Evolutionary conservation across 2,113 vertebrate genomes (phyloP), one percentile per base, ranked within the genome.

Genomic region (Tragelaphus buxtoni): DNA sequence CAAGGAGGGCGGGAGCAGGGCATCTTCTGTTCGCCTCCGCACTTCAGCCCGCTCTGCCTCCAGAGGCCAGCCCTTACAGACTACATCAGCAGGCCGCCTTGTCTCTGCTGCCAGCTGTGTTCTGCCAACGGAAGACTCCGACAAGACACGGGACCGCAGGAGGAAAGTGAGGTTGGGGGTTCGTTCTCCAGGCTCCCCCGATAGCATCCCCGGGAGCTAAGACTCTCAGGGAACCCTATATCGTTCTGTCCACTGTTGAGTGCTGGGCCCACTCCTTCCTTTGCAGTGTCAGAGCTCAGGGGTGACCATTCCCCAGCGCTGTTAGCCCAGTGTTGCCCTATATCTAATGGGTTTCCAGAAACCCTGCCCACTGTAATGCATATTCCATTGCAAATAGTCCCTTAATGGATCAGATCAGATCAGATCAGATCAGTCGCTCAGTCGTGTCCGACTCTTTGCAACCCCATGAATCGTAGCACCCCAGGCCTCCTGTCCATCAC

Each of bases 321-420:
- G 10, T 35, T 18, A 2, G 8, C 11, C 45, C 79, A 32, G 58
- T 26, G 32, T n/a, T 35, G 7, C 4, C 8, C 2, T 17, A 0
- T 9, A 26, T 7, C n/a, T n/a, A 4, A 16, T 30, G 6, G 42
- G 32, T 35, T 92, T 83, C 56, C 55, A 24, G 81, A 60, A 85
- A n/a, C 6, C 32, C 72, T 35, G 17, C 5, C n/a, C 26, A 2
- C 47, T 39, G 65, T 18, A 5, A n/a, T 53, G 22, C 3, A 51
- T 17, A 18, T 55, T 63, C 4, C 18, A 13, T 11, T 39, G 26
- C 20, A 24, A 56, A 22, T 3, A 69, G 16, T 5, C 39, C 51
- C 16, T 60, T 74, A 32, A 42, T 4, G 39, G 39, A 39, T 39
- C 39, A 39, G 39, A 39, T 39, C 39, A 39, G 39, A 39, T 39